A percentile compares a stretch with the other conserved stretches of the same genome.
These are phyloP conservation scores for Erebia palarica DNA, from an alignment of 2,888 invertebrate genomes.

Conservation along the genomic window DNA sequence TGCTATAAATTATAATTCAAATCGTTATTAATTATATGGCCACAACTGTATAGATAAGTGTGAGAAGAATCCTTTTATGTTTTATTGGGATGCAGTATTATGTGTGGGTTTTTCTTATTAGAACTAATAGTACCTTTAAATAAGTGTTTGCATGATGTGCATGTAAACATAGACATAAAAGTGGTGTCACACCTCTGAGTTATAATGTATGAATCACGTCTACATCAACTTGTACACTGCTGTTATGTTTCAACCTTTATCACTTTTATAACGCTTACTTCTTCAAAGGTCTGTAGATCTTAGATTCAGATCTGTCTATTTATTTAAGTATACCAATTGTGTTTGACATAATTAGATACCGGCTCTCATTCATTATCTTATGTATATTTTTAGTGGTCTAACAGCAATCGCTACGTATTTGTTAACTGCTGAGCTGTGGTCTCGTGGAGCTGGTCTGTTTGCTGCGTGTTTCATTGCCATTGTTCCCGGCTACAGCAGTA, in stretches of 20 bases:
- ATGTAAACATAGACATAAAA: too few relatives aligned
- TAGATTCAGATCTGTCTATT: too few relatives aligned
- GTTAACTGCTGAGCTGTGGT: conserved; percentile 98
- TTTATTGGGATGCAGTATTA: background rate
- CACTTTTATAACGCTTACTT: background rate
- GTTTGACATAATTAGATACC: background rate
- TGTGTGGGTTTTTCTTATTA: background rate
- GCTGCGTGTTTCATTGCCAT: conserved; percentile 99
- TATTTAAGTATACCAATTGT: background rate
- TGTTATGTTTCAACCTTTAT: too few relatives aligned
- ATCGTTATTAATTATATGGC: too few relatives aligned
- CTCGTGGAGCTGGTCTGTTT: conserved; percentile 96
- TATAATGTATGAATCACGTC: too few relatives aligned
- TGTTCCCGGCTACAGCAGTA: conserved; percentile 98
- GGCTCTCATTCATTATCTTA: conserved; percentile 2
- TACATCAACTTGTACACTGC: too few relatives aligned
- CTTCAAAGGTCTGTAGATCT: background rate
- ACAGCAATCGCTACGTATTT: conserved; percentile 99
- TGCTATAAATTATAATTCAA: too few relatives aligned
- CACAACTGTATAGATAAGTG: background rate
- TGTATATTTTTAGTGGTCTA: conserved; percentile 89
- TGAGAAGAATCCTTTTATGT: background rate
- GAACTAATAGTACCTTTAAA: too few relatives aligned
- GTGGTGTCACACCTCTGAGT: too few relatives aligned
- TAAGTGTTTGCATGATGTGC: too few relatives aligned